These are phyloP conservation scores for Parazoanthus swiftii DNA, from an alignment of 92 coral and sea anemone genomes.

Conservation along the genomic window DNA sequence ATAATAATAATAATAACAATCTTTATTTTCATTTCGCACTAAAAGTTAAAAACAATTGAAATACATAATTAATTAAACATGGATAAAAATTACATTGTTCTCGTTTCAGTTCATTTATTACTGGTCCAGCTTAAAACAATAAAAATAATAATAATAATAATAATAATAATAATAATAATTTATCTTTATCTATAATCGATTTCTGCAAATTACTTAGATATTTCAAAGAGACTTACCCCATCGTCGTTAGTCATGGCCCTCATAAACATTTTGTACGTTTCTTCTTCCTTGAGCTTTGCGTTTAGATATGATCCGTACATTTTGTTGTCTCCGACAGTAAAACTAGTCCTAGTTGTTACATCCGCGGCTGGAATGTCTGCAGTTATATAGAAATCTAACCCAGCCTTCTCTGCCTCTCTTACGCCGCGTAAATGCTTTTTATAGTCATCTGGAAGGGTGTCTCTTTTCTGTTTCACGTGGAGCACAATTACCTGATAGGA, in stretches of 20 bases:
- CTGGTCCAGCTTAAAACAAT: no score
- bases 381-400: neutral
- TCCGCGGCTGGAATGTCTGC: neutral
- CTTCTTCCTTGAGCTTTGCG: neutral
- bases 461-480: neutral
- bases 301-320: neutral
- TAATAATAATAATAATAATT: no score
- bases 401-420: neutral
- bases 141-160: no score
- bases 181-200: no score
- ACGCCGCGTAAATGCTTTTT: neutral
- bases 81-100: no score
- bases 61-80: no score
- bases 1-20: no score
- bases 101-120: no score
- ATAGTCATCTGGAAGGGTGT: neutral
- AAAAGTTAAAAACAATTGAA: no score
- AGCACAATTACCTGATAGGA: slow-evolving; percentile 4
- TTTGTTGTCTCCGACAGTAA: neutral
- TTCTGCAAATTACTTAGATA: no score
- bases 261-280: neutral
- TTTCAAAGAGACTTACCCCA: neutral
- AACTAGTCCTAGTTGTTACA: neutral
- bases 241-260: neutral
- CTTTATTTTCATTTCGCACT: no score